Base-by-base conservation (phyloP, 2,888 invertebrate genomes). In the Molanna angustata region DNA sequence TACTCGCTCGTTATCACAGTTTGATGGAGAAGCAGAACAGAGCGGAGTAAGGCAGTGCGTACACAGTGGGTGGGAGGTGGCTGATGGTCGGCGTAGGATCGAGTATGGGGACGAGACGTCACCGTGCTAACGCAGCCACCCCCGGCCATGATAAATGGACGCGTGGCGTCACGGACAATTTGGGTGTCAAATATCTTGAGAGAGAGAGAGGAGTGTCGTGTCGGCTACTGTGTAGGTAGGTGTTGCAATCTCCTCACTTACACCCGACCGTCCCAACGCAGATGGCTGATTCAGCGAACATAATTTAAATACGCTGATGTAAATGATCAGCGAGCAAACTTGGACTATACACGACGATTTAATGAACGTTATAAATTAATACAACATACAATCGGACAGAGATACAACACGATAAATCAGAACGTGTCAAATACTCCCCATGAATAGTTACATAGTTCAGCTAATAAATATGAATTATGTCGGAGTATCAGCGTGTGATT, bases 151-250 rank as follows among this genome's bases (percentile, higher is more conserved):
- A 52, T 52, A 52, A 52, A 52, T 52, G 52, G 52, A 46, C 42
- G 47, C 52, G 52, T 47, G 52, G 47, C 46, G 52, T 41, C 41
- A 32, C 47, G 42, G 47, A 47, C 52, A 52, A 46, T 52, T 52
- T 52, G 52, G 41, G 46, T 52, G 52, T 52, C 52, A 52, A 52
- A 52, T 52, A 52, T 41, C 52, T 52, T 52, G 40, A 46, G 33
- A 39, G 43, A 39, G 45, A 31, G 32, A n/a, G 20, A 42, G 42
- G 20, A 13, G 42, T 7, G 27, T 4, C 27, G 11, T 11, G 27
- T 27, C 11, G 27, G 6, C 27, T 11, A n/a, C n/a, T n/a, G n/a
- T n/a, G n/a, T n/a, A n/a, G n/a, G n/a, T n/a, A n/a, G n/a, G n/a
- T n/a, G n/a, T n/a, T 27, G 4, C 27, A 27, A 4, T 27, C 27